A percentile compares a stretch with the other conserved stretches of the same genome.
phyloP scores from a whole-genome alignment of 2,113 vertebrate genomes.

The Chionis minor region DNA sequence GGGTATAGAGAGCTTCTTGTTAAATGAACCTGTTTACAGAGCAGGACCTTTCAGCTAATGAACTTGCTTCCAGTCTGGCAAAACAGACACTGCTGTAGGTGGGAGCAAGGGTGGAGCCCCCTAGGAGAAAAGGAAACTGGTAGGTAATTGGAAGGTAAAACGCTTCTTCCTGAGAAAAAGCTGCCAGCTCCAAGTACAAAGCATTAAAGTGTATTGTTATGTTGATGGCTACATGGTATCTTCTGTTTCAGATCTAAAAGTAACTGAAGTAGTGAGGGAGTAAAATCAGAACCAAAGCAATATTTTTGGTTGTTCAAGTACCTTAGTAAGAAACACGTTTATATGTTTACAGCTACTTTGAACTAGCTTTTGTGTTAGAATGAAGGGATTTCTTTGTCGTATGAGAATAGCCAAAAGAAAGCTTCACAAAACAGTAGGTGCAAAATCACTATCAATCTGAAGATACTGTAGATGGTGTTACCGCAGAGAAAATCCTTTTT shows the following conservation, averaged over 20 bases:
- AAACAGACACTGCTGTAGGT: neutral
- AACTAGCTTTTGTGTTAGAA: neutral
- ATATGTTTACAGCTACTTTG: neutral
- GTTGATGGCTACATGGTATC: neutral
- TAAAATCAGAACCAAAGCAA: neutral
- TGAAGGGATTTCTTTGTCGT: neutral
- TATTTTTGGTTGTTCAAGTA: neutral
- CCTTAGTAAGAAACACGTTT: neutral
- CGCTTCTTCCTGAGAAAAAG: neutral
- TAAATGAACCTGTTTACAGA: neutral
- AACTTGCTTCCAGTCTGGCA: neutral
- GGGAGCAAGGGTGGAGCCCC: neutral
- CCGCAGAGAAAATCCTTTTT: slow-evolving; percentile 8
- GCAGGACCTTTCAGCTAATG: neutral
- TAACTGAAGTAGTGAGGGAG: neutral
- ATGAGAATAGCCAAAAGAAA: neutral
- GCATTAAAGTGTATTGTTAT: neutral
- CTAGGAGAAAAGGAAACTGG: neutral
- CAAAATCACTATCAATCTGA: neutral
- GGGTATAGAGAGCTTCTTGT: neutral
- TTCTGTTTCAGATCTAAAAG: neutral
- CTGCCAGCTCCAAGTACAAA: neutral
- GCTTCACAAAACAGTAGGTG: neutral
- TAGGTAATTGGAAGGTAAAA: neutral
- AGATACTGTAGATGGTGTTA: neutral